Percentiles rank a stretch among this genome's conserved stretches.
Conservation (phyloP, 2,113 vertebrate genomes). For the Sorex fumeus region DNA sequence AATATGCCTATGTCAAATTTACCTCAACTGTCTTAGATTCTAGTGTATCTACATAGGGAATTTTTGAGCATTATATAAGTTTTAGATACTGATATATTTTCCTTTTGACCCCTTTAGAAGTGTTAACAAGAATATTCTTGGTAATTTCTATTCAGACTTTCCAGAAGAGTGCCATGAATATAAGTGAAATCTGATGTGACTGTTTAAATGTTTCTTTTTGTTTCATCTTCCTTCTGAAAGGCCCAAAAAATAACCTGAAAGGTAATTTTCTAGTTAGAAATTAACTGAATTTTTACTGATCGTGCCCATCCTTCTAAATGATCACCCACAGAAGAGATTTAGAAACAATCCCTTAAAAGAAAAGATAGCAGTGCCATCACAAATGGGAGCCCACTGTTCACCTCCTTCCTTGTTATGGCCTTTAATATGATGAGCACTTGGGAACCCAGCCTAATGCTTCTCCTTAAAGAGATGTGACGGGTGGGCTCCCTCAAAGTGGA, state of each 20-base stretch:
- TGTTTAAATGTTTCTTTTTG: not conserved
- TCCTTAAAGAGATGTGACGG: conserved; percentile 52
- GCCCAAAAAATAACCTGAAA: not conserved
- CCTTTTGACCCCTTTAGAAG: not conserved
- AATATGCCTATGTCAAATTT: not conserved
- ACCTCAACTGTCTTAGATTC: not conserved
- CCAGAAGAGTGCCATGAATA: not conserved
- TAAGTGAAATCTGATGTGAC: conserved; percentile 11
- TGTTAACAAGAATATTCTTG: not conserved
- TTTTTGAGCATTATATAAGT: conserved; percentile 17
- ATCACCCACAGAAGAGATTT: conserved; percentile 2
- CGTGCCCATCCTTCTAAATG: not conserved
- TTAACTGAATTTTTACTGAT: not conserved
- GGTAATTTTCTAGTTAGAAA: not conserved
- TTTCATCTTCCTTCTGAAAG: conserved; percentile 32
- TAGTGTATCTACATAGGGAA: not conserved
- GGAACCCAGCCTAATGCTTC: not conserved
- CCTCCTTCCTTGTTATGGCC: not conserved
- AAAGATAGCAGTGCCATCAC: not conserved
- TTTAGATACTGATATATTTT: not conserved
- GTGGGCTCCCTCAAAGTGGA: conserved; percentile 1
- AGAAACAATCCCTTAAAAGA: not conserved
- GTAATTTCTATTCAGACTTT: conserved; percentile 42
- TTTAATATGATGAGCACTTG: conserved; percentile 28
- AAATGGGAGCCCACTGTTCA: not conserved